phyloP scores from a whole-genome alignment of 1,140 invertebrate genomes.

The Drosophila orosa region DNA sequence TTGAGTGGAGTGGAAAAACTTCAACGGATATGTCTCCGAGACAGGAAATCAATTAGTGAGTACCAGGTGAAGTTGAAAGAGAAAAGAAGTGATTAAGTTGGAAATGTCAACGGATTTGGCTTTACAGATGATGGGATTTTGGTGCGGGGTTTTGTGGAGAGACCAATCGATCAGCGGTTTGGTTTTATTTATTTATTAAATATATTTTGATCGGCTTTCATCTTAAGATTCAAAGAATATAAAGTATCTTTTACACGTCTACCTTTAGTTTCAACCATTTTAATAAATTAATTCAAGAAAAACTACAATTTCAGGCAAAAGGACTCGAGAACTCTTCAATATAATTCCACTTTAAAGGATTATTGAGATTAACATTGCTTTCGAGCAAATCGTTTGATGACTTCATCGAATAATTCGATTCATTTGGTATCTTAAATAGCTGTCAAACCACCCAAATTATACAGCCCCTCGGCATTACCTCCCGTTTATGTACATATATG shows the following conservation, averaged over 20 bases:
- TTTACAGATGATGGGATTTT: conserved; percentile 3
- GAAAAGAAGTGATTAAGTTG: conserved; percentile 17
- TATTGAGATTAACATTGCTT: neutral
- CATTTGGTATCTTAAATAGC: conserved; percentile 14
- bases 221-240: too few relatives aligned
- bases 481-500: neutral
- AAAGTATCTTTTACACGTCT: too few relatives aligned
- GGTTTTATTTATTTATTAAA: neutral
- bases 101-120: conserved; percentile 31
- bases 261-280: too few relatives aligned
- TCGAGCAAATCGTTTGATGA: neutral
- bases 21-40: conserved; percentile 37
- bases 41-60: conserved; percentile 58
- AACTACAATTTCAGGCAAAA: too few relatives aligned
- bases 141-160: neutral
- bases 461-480: conserved; percentile 1
- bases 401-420: conserved; percentile 8
- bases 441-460: conserved; percentile 17
- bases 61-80: conserved; percentile 16
- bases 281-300: too few relatives aligned
- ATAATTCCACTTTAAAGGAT: neutral
- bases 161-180: neutral
- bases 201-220: neutral
- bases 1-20: conserved; percentile 13
- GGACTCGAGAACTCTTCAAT: neutral